Evolutionary conservation across 2,888 invertebrate species (phyloP).

Genomic region (Orthosia gracilis): DNA sequence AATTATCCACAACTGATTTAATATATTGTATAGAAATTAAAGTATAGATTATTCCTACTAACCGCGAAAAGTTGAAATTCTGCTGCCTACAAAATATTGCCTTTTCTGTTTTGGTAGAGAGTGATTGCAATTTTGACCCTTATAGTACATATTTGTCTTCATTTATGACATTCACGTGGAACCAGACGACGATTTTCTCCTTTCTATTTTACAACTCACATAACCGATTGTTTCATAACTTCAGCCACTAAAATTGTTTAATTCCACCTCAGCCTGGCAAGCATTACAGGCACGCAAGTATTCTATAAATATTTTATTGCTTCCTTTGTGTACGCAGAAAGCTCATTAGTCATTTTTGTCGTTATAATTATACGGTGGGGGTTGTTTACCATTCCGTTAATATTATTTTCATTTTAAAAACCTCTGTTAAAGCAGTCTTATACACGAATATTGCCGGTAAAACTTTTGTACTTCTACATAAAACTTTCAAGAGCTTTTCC

Average conservation of each 20-base stretch:
- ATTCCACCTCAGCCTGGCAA: constrained; percentile 45
- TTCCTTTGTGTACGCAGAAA: constrained; percentile 69
- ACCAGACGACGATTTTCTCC: background rate
- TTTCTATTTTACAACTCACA: background rate
- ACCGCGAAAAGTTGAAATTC: too few relatives aligned
- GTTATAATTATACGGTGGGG: constrained; percentile 60
- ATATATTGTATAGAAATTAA: too few relatives aligned
- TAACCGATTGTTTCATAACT: constrained; percentile 21
- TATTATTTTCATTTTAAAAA: constrained; percentile 24
- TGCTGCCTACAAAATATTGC: too few relatives aligned
- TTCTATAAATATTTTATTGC: constrained; percentile 72
- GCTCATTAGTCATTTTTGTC: constrained; percentile 71
- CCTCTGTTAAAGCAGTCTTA: background rate
- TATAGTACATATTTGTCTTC: background rate
- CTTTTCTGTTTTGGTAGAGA: too few relatives aligned
- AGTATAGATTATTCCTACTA: too few relatives aligned
- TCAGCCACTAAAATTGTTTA: constrained; percentile 50
- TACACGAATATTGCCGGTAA: constrained; percentile 13
- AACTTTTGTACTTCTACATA: constrained; percentile 31
- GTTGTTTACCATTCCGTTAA: constrained; percentile 23
- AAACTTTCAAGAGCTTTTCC: constrained; percentile 54
- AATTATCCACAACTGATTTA: too few relatives aligned
- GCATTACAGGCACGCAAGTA: constrained; percentile 65
- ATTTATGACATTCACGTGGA: background rate
- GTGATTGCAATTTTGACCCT: too few relatives aligned